These are phyloP conservation scores for Hydrozoanthus tunicans DNA, from an alignment of 64 coral and sea anemone species.

Conservation along the genomic window DNA sequence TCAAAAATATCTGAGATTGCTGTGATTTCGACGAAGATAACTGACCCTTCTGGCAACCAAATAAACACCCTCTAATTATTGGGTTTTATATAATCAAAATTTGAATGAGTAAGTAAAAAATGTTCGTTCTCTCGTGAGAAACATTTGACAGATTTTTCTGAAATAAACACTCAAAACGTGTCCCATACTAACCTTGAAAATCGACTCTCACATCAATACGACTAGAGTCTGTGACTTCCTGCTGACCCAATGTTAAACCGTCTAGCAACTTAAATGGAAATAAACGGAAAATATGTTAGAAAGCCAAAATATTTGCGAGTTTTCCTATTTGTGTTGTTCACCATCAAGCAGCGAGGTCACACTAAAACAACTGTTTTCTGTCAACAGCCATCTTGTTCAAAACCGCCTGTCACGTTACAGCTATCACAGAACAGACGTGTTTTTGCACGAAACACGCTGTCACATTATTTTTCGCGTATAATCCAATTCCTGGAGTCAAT, in stretches of 20 bases:
- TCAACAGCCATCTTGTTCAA: not conserved
- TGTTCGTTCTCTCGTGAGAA: not conserved
- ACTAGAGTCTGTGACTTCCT: slow-evolving; percentile 72
- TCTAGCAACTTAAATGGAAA: slow-evolving; percentile 78
- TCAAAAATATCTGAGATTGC: slow-evolving; percentile 35
- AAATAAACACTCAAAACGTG: slow-evolving; percentile 53
- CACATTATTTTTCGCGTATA: not conserved
- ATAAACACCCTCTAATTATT: not conserved
- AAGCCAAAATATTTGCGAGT: not conserved
- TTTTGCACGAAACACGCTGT: slow-evolving; percentile 34
- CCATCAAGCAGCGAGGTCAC: not conserved
- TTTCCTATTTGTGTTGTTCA: not conserved
- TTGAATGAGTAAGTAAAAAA: not conserved
- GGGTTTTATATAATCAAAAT: not conserved
- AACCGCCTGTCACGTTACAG: slow-evolving; percentile 33
- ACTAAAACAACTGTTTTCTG: not conserved
- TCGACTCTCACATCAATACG: slow-evolving; percentile 91
- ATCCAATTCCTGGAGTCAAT: not conserved
- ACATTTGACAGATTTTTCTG: not conserved
- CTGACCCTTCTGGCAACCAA: not conserved
- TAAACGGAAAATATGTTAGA: slow-evolving; percentile 22
- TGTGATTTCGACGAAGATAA: not conserved
- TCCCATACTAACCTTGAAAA: slow-evolving; percentile 85
- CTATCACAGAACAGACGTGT: not conserved
- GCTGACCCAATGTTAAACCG: slow-evolving; percentile 87